These are phyloP conservation scores for Psix sp. DNA, from an alignment of 1,140 invertebrate species.

Conservation along the genomic window DNA sequence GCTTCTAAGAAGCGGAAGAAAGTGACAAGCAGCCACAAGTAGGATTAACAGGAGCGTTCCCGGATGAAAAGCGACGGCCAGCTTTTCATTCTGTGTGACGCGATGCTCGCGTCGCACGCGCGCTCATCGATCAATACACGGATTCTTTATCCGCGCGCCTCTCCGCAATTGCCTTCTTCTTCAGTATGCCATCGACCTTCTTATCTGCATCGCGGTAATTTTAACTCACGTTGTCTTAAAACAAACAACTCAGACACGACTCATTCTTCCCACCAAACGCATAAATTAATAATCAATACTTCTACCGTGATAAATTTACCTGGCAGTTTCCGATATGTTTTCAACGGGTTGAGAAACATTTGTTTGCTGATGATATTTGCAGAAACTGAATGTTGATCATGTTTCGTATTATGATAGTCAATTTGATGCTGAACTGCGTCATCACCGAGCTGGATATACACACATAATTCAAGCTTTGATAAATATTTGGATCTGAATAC, in stretches of 20 bases:
- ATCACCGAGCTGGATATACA: too few species aligned
- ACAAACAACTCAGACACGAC: slow-evolving; percentile 9
- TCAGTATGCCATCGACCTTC: slow-evolving; percentile 32
- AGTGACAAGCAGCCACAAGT: slow-evolving; percentile 15
- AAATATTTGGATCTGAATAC: neutral
- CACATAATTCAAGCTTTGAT: neutral
- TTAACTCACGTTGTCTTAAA: slow-evolving; percentile 5
- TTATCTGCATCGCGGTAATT: slow-evolving; percentile 34
- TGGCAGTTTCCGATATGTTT: too few species aligned
- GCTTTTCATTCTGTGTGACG: slow-evolving; percentile 22
- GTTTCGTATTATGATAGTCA: too few species aligned
- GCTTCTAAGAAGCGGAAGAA: slow-evolving; percentile 24
- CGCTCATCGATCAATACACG: slow-evolving; percentile 54
- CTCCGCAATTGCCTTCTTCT: slow-evolving; percentile 31
- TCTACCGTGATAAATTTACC: too few species aligned
- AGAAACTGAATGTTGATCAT: too few species aligned
- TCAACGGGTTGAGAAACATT: too few species aligned
- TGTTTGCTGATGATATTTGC: too few species aligned
- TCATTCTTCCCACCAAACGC: neutral
- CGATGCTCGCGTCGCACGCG: slow-evolving; percentile 42
- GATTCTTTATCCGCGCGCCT: slow-evolving; percentile 43
- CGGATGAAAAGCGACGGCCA: slow-evolving; percentile 32
- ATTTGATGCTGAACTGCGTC: too few species aligned
- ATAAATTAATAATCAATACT: too few species aligned
- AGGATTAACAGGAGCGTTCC: slow-evolving; percentile 31